phyloP scores from a whole-genome alignment of 2,797 vertebrate genomes.

The Trachops cirrhosus region DNA sequence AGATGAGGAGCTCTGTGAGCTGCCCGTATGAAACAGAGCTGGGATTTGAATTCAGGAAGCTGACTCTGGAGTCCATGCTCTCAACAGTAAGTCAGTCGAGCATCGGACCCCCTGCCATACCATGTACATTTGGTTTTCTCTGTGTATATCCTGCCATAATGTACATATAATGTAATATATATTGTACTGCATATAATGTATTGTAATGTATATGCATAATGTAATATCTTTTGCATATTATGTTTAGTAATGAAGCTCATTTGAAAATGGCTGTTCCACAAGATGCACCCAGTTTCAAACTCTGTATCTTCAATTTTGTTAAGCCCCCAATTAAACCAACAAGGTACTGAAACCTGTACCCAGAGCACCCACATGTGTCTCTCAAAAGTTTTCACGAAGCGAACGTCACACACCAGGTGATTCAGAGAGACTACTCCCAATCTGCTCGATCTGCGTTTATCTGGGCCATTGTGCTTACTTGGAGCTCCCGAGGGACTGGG shows the following conservation, averaged over 20 bases:
- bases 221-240: neutral
- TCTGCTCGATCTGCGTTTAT: neutral
- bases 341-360: neutral
- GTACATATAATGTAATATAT: no score
- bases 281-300: neutral
- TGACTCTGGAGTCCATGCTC: neutral
- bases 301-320: neutral
- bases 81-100: neutral
- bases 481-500: fast-evolving
- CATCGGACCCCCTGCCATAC: neutral
- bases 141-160: neutral
- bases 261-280: neutral
- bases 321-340: neutral
- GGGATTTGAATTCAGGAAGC: neutral
- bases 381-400: neutral
- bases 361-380: neutral
- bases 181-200: no score
- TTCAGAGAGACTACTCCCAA: neutral
- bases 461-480: neutral
- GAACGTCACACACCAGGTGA: neutral
- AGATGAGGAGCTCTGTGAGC: neutral
- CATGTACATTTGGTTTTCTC: neutral
- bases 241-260: neutral
- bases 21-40: neutral
- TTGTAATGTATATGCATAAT: no score